Percentiles rank a stretch among this genome's conserved stretches.
Evolutionary conservation across 2,113 vertebrate genomes (phyloP).

Genomic region (Xerus inauris): DNA sequence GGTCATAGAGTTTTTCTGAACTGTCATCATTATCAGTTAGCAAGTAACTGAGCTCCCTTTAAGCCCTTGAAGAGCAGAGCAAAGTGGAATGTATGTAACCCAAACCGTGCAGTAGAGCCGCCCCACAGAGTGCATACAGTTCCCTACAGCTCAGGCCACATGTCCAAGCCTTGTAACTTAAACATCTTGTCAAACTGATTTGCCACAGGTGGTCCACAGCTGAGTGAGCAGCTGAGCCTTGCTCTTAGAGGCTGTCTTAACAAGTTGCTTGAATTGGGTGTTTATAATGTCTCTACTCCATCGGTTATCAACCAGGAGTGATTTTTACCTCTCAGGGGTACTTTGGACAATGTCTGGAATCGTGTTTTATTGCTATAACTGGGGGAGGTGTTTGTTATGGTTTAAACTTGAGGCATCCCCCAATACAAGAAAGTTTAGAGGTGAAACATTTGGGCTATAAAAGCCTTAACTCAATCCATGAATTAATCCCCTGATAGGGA

Average conservation of each 20-base stretch:
- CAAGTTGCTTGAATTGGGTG: neutral
- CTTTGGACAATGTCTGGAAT: neutral
- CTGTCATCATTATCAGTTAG: neutral
- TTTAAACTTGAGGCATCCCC: no score
- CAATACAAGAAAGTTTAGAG: no score
- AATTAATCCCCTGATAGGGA: no score
- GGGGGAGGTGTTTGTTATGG: neutral
- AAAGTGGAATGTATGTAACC: neutral
- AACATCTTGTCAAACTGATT: conserved; percentile 38
- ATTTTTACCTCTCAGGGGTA: neutral
- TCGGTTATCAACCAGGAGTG: neutral
- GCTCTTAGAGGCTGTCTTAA: neutral
- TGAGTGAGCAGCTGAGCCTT: conserved; percentile 48
- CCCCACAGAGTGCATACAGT: neutral
- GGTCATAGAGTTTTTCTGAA: neutral
- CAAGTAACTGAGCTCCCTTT: conserved; percentile 3
- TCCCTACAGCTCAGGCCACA: neutral
- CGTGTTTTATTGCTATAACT: neutral
- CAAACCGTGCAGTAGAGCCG: neutral
- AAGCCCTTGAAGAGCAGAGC: neutral
- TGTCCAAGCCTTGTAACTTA: neutral
- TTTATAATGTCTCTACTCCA: neutral
- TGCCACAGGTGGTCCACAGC: conserved; percentile 24
- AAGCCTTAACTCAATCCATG: no score
- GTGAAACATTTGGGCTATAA: no score